Evolutionary conservation across 2,113 vertebrate species (phyloP).

Genomic region (Plecturocebus donacophilus): DNA sequence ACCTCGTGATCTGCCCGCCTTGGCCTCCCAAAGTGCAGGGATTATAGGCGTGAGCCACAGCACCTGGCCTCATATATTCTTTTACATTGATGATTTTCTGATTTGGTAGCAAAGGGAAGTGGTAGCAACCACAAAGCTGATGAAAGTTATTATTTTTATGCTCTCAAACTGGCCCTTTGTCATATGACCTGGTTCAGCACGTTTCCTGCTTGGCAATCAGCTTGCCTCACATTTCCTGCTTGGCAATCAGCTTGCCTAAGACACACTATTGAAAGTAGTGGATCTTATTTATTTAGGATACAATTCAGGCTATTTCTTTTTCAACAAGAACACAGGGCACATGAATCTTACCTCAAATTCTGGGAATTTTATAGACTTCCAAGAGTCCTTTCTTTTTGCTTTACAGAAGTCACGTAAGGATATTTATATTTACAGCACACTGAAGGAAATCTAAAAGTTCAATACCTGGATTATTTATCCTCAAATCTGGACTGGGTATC

Average conservation of each 20-base stretch:
- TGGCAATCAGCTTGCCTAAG: not conserved
- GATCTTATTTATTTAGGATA: not conserved
- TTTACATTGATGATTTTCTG: not conserved
- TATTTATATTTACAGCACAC: constrained; percentile 15
- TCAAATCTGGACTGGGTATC: not conserved
- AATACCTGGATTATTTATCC: not conserved
- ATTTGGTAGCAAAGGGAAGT: not conserved
- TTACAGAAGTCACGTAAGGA: not conserved
- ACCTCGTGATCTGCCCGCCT: too few species aligned
- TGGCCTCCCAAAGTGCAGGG: too few species aligned
- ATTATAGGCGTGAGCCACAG: too few species aligned
- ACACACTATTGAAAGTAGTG: not conserved
- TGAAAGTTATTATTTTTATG: not conserved
- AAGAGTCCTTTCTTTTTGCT: not conserved
- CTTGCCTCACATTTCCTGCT: not conserved
- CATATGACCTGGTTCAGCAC: not conserved
- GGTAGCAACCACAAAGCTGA: not conserved
- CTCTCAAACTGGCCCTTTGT: not conserved
- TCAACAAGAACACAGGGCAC: not conserved
- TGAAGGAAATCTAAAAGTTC: constrained; percentile 49
- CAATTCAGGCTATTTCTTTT: not conserved
- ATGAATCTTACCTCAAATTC: not conserved
- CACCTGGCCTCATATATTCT: not conserved
- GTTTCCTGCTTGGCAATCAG: not conserved
- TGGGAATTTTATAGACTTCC: not conserved